Percentiles rank a stretch among this genome's conserved stretches.
These are phyloP conservation scores for Chrysoperla carnea DNA, from an alignment of 1,140 invertebrate species.

Conservation along the genomic window DNA sequence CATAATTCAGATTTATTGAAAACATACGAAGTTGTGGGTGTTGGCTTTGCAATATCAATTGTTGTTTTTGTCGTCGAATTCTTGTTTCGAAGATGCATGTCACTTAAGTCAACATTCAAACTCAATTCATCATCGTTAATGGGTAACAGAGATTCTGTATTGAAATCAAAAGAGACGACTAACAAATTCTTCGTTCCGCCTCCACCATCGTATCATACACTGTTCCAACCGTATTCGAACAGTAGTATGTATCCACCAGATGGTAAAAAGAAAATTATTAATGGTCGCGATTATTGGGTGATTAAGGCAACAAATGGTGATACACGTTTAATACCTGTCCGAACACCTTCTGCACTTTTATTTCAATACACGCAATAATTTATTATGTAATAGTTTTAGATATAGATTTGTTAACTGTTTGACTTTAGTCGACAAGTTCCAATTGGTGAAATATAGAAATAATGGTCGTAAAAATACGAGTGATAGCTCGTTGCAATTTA, in stretches of 20 bases:
- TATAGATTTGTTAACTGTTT: too few species aligned
- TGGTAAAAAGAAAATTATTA: constrained; percentile 37
- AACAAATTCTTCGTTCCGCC: constrained; percentile 16
- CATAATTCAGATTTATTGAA: constrained; percentile 45
- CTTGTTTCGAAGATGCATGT: constrained; percentile 14
- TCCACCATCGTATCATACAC: constrained; percentile 34
- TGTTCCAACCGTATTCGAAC: constrained; percentile 23
- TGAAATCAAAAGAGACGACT: not conserved
- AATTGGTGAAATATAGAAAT: too few species aligned
- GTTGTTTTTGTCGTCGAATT: constrained; percentile 46
- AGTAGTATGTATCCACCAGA: constrained; percentile 17
- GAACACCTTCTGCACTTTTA: constrained; percentile 50
- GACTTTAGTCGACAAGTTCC: too few species aligned
- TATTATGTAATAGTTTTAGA: not conserved
- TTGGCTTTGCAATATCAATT: constrained; percentile 37
- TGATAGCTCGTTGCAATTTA: too few species aligned
- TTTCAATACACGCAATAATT: constrained; percentile 33
- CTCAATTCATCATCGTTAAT: constrained; percentile 2
- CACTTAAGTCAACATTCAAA: constrained; percentile 7
- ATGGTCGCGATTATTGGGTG: constrained; percentile 55
- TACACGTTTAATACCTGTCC: constrained; percentile 42
- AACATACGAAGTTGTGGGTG: constrained; percentile 52
- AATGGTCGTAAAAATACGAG: too few species aligned
- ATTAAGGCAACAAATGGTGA: constrained; percentile 34
- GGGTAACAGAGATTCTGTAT: too few species aligned